Evolutionary conservation across 2,888 invertebrate species (phyloP).

Genomic region (Geophilus truncorum): DNA sequence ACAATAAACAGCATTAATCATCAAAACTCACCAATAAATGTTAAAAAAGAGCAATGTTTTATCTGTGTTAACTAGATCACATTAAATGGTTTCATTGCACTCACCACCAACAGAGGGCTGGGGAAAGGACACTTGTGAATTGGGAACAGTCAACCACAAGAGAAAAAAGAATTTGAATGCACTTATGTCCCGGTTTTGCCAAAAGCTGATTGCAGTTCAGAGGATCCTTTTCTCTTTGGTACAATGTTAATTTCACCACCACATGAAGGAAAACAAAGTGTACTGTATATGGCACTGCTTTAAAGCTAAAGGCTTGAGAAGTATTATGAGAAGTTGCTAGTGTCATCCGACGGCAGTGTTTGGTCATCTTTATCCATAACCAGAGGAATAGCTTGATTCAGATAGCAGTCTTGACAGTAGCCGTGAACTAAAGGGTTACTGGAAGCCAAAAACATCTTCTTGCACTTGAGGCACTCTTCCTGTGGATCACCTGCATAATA

Average conservation of each 20-base stretch:
- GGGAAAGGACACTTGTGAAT: background rate
- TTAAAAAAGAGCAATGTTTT: background rate
- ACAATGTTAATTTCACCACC: background rate
- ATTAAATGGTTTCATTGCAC: slow-evolving; percentile 16
- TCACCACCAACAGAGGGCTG: background rate
- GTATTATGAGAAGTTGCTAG: background rate
- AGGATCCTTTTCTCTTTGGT: slow-evolving; percentile 16
- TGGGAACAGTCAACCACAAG: background rate
- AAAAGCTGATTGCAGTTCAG: background rate
- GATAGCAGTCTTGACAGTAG: slow-evolving; percentile 37
- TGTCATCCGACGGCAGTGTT: background rate
- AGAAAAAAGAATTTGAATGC: background rate
- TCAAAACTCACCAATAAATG: background rate
- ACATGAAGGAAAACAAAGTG: background rate
- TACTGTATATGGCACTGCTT: background rate
- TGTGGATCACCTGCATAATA: slow-evolving; percentile 55
- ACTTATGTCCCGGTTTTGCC: background rate
- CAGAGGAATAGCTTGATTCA: slow-evolving; percentile 37
- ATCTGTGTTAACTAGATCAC: background rate
- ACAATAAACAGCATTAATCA: background rate
- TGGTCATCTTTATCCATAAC: slow-evolving; percentile 34
- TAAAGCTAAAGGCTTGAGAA: background rate
- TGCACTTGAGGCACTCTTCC: slow-evolving; percentile 58
- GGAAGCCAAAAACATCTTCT: slow-evolving; percentile 53
- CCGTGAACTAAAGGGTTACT: slow-evolving; percentile 37